Evolutionary conservation across 2,888 invertebrate species (phyloP).

Genomic region (Pasiphila rectangulata): DNA sequence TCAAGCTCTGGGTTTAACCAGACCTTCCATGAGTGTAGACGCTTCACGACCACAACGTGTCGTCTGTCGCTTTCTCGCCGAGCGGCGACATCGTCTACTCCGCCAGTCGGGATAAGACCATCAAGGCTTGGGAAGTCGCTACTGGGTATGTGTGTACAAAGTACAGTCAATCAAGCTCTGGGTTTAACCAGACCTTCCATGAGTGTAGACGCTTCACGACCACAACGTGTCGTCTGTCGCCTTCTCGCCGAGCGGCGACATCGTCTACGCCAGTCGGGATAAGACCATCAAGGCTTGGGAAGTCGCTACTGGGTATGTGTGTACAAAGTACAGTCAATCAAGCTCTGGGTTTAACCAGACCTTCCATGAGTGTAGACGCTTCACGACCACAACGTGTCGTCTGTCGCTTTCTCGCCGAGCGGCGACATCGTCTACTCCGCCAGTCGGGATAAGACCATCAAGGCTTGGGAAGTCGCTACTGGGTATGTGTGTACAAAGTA

Average conservation of each 20-base stretch:
- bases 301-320: no score
- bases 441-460: constrained; percentile 98
- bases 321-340: no score
- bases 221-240: no score
- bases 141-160: constrained; percentile 88
- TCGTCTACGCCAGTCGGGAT: no score
- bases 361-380: constrained; percentile 98
- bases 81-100: constrained; percentile 97
- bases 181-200: no score
- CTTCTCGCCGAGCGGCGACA: no score
- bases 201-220: no score
- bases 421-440: constrained; percentile 97
- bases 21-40: constrained; percentile 97
- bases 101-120: constrained; percentile 98
- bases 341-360: constrained; percentile 98
- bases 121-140: constrained; percentile 99
- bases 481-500: constrained; percentile 85
- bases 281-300: no score
- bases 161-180: no score
- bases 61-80: constrained; percentile 97
- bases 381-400: constrained; percentile 99
- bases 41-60: constrained; percentile 99
- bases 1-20: constrained; percentile 99
- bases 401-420: constrained; percentile 97
- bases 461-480: constrained; percentile 99